Evolutionary conservation across 2,888 invertebrate genomes (phyloP), one percentile per base, ranked within the genome.

Genomic region (Campoletis raptor): DNA sequence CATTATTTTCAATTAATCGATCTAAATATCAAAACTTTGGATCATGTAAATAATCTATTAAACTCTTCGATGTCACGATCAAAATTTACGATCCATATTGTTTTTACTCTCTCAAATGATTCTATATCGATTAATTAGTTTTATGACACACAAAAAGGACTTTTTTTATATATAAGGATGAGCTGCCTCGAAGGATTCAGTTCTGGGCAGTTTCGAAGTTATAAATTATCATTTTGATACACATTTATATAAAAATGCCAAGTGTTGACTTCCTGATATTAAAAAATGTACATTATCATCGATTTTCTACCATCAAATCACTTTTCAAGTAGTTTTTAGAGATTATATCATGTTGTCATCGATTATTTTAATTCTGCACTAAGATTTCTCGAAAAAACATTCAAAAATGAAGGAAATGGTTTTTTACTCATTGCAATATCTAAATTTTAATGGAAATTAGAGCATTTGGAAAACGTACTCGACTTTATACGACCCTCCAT

Each of bases 1-100:
- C 3, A 61, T 81, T 36, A 83, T 79, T 84, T 76, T 54, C 61
- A 57, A 85, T 79, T 67, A 72, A 66, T 66, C 67, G 37, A 66
- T 70, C 30, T 5, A 9, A 67, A 61, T 61, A 79, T 78, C 30
- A 45, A 42, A 10, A 24, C 24, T 36, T 24, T 18, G 9, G 15
- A 1, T 37, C 36, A 5, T 37, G 1, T 78, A 12, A 30, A 21
- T 21, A 69, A 70, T 45, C 9, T 6, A 18, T 15, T 5, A 24
- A 18, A 4, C 48, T 24, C 15, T 24, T 45, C 12, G 12, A 15
- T 18, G 30, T 21, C 4, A 21, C n/a, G 67, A n/a, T 21, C 21
- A 12, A 1, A 42, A 24, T 10, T 4, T 18, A 9, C 2, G 15
- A 24, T 12, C 0, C 18, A 37, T 18, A 37, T 66, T 37, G 18